Evolutionary conservation across 2,113 vertebrate genomes (phyloP).

Genomic region (Notothenia coriiceps): DNA sequence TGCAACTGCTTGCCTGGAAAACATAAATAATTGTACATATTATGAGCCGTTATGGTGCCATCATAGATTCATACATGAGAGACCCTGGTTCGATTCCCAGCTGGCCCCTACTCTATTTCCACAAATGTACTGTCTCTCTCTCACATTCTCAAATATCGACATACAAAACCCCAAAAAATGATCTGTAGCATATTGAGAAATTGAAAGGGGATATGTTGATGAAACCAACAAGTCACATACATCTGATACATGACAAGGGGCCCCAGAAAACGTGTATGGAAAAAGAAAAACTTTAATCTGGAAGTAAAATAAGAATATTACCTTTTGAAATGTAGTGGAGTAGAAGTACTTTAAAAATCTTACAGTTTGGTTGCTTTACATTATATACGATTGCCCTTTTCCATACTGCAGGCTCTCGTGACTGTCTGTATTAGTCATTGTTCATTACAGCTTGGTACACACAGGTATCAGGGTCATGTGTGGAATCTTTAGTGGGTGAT

Average conservation of each 20-base stretch:
- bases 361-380: not conserved
- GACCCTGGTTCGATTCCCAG: no score
- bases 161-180: no score
- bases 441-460: constrained; percentile 29
- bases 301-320: no score
- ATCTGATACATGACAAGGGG: not conserved
- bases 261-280: not conserved
- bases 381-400: not conserved
- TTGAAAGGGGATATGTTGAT: not conserved
- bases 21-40: not conserved
- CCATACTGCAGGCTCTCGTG: not conserved
- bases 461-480: constrained; percentile 25
- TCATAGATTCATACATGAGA: no score
- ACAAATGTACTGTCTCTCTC: no score
- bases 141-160: no score
- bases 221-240: not conserved
- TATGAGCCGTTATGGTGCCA: not conserved
- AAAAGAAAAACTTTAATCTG: not conserved
- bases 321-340: no score
- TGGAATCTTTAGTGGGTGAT: constrained; percentile 67
- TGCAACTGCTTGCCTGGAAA: not conserved
- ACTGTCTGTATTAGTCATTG: not conserved
- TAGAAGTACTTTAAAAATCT: no score
- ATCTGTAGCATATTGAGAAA: not conserved
- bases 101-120: no score